phyloP scores from a whole-genome alignment of 2,888 invertebrate species.

The Belgica antarctica region DNA sequence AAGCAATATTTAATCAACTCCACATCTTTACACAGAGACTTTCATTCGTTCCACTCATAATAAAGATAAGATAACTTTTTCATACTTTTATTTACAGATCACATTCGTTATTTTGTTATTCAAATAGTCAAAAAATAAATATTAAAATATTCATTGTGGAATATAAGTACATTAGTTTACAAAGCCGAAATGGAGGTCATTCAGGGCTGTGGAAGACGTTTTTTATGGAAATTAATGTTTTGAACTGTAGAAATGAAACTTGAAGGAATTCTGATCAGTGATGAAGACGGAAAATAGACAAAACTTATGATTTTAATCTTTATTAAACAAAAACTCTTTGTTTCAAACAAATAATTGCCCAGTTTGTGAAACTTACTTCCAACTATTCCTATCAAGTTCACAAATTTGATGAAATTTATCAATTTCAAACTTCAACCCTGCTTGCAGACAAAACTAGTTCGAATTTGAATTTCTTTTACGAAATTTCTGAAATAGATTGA shows the following conservation, averaged over 20 bases:
- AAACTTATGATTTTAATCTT: too few relatives aligned
- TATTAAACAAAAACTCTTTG: too few relatives aligned
- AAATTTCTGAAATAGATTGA: constrained; percentile 3
- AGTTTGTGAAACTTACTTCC: too few relatives aligned
- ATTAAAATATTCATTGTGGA: constrained; percentile 40
- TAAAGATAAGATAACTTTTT: constrained; percentile 34
- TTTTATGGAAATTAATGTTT: too few relatives aligned
- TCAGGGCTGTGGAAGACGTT: background rate
- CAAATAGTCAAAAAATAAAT: constrained; percentile 39
- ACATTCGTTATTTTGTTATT: constrained; percentile 25
- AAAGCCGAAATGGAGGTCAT: constrained; percentile 21
- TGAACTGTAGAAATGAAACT: too few relatives aligned
- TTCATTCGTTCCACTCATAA: background rate
- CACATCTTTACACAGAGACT: background rate
- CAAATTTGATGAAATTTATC: too few relatives aligned
- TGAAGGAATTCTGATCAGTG: too few relatives aligned
- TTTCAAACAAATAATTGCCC: too few relatives aligned
- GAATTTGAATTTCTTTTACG: background rate
- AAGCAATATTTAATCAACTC: background rate
- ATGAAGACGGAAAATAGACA: too few relatives aligned
- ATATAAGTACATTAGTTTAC: constrained; percentile 22
- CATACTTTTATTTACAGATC: constrained; percentile 29
- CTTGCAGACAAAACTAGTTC: too few relatives aligned
- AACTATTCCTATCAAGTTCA: too few relatives aligned
- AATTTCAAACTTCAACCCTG: too few relatives aligned